Percentiles rank a stretch among this genome's conserved stretches.
These are phyloP conservation scores for Eilema caniola DNA, from an alignment of 2,888 invertebrate species.

Conservation along the genomic window DNA sequence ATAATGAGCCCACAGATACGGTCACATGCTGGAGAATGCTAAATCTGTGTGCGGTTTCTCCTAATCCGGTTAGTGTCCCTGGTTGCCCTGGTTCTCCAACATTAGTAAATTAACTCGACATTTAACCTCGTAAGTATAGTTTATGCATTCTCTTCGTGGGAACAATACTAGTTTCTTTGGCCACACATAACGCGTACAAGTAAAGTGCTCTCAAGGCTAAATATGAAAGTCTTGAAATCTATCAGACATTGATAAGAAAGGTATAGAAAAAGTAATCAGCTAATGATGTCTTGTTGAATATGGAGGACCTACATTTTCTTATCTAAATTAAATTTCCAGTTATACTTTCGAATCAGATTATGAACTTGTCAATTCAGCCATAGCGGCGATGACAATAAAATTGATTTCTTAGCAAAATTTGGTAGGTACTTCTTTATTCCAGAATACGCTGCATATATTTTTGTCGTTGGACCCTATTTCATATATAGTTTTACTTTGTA, in stretches of 20 bases:
- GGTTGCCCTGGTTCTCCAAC: conserved; percentile 20
- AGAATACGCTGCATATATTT: not conserved
- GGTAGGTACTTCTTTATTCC: not conserved
- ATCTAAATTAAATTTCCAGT: not conserved
- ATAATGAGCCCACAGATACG: not conserved
- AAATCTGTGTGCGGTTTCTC: conserved; percentile 5
- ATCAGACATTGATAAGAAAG: not conserved
- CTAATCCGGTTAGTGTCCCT: conserved; percentile 16
- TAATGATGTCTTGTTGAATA: not conserved
- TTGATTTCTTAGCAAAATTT: not conserved
- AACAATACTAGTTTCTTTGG: conserved; percentile 29
- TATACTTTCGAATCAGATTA: not conserved
- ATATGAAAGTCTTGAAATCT: not conserved
- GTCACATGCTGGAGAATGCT: not conserved
- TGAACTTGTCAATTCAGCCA: not conserved
- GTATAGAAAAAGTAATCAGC: not conserved
- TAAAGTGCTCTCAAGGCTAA: not conserved
- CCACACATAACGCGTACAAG: not conserved
- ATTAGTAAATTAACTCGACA: conserved; percentile 48
- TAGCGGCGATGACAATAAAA: not conserved
- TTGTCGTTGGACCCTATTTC: no score
- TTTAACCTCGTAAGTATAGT: conserved; percentile 41
- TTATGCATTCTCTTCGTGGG: conserved; percentile 29
- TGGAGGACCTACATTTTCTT: not conserved
- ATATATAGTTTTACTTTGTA: no score